Base-by-base conservation (phyloP, 2,113 vertebrate species). In the Sitta europaea region DNA sequence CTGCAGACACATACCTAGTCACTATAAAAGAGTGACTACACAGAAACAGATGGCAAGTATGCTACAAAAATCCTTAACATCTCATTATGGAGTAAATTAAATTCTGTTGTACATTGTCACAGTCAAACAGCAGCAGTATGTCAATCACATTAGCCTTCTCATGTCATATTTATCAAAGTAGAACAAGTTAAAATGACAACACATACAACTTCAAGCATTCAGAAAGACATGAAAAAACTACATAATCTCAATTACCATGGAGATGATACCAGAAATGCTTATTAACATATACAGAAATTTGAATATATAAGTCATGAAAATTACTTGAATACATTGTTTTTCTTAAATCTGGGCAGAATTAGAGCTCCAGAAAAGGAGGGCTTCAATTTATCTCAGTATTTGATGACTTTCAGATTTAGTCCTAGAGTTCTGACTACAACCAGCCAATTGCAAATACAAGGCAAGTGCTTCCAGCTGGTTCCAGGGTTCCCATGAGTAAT, bases 121-220 rank as follows among this genome's bases (percentile, higher is more conserved):
- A 95, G 77, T 66, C 43, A 73, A 94, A 65, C n/a, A 79, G 55
- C 78, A 95, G 88, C 50, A 88, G 62, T 93, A 76, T 66, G 35
- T 96, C 91, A 94, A 91, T 95, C 91, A 93, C 11, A 47, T 93
- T 81, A 79, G 43, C 28, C 59, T 28, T 86, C 59, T 66, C 45
- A 14, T 27, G 50, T 65, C 67, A 35, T 75, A 86, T 86, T 79
- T 76, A 83, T 95, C 92, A 83, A 94, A 90, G 67, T 10, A 71
- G 88, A 95, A 94, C 94, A 88, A 94, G 88, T 68, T 73, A 61
- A 88, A 95, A 70, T 31, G 67, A 70, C 86, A 94, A 58, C 58
- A 47, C 14, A 43, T 42, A 76, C 14, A 86, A 90, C 48, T 75
- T 53, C 29, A 43, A 90, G 51, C 66, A 57, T 72, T 82, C 62